Percentiles rank a stretch among this genome's conserved stretches.
Conservation (phyloP, 2,888 invertebrate species). For the Stramonita haemastoma region DNA sequence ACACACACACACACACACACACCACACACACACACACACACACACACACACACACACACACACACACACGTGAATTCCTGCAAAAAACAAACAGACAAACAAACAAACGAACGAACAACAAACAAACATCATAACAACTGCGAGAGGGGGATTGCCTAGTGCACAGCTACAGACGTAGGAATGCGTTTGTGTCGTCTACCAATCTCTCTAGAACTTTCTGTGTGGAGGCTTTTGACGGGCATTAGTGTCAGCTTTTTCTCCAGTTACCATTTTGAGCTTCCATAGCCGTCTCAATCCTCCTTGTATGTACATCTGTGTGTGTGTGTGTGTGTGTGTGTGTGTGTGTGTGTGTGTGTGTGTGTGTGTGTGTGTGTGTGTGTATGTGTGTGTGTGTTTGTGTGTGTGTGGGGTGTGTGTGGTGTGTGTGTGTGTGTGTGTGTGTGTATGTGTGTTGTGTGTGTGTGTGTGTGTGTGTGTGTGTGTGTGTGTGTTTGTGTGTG, state of each 20-base stretch:
- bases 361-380: slow-evolving; percentile 6
- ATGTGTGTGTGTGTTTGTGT: not conserved
- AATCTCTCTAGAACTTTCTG: too few relatives aligned
- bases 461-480: not conserved
- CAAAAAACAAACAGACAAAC: not conserved
- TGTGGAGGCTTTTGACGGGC: too few relatives aligned
- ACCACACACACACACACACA: slow-evolving; percentile 6
- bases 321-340: slow-evolving; percentile 9
- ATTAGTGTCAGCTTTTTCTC: too few relatives aligned
- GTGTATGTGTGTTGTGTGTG: not conserved
- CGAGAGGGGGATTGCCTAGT: too few relatives aligned
- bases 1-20: not conserved
- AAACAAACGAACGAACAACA: too few relatives aligned
- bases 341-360: slow-evolving; percentile 13
- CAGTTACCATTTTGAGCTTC: too few relatives aligned
- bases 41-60: not conserved
- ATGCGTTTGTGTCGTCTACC: too few relatives aligned
- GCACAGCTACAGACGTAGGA: too few relatives aligned
- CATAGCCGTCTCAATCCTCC: not conserved
- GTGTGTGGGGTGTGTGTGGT: not conserved
- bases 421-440: not conserved
- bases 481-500: too few relatives aligned
- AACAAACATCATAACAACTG: too few relatives aligned
- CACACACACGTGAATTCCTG: not conserved
- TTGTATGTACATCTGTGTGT: not conserved